Conservation (phyloP, 1,140 invertebrate species). For the Bathynomus jamesi region DNA sequence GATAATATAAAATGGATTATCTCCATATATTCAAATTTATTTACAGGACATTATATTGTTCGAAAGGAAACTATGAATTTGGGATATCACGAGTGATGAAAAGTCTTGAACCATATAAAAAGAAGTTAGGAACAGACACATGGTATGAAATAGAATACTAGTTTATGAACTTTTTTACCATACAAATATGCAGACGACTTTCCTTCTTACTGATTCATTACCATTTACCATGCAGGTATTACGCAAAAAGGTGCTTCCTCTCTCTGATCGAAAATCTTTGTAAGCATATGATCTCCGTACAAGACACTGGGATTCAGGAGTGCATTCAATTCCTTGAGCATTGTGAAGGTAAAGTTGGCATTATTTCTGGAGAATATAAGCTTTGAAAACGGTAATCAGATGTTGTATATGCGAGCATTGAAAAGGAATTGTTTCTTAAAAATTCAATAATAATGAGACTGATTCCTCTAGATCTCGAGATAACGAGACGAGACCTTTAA, state of each 20-base stretch:
- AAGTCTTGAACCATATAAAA: constrained; percentile 89
- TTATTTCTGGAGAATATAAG: neutral
- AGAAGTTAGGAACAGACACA: constrained; percentile 90
- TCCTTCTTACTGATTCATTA: neutral
- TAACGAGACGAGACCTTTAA: neutral
- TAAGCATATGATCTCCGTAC: constrained; percentile 82
- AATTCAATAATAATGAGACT: neutral
- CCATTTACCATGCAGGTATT: constrained; percentile 53
- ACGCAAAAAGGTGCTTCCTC: constrained; percentile 88
- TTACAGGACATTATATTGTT: constrained; percentile 78
- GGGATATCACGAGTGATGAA: constrained; percentile 96
- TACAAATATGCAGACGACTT: neutral
- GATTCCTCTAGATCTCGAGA: neutral
- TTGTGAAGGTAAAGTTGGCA: constrained; percentile 58
- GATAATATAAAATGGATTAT: neutral
- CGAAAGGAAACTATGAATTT: constrained; percentile 99
- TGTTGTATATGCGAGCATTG: neutral
- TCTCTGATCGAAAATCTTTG: constrained; percentile 86
- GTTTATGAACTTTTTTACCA: neutral
- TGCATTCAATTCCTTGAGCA: constrained; percentile 87
- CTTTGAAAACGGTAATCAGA: neutral
- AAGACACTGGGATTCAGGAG: constrained; percentile 79
- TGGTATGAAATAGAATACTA: constrained; percentile 53
- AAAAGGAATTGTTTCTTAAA: neutral
- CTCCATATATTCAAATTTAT: neutral